Conservation (phyloP, 1,140 invertebrate genomes). For the Orius laevigatus region DNA sequence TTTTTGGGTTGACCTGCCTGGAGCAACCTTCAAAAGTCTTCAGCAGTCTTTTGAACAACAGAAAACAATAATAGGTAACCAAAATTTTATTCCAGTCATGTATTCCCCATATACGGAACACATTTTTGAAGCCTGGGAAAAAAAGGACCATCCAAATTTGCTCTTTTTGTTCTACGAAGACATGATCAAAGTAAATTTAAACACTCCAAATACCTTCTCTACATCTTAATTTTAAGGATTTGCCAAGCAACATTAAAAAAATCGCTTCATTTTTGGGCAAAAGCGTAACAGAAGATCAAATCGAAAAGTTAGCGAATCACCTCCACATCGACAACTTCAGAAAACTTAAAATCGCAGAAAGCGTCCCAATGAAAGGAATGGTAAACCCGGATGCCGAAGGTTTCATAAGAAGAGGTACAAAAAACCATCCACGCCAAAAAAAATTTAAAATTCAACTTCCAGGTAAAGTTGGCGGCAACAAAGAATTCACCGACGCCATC, state of each 20-base stretch:
- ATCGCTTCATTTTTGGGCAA: conserved; percentile 53
- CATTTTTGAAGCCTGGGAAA: conserved; percentile 51
- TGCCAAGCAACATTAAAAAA: conserved; percentile 40
- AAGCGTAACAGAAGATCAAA: conserved; percentile 31
- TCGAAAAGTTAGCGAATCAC: conserved; percentile 38
- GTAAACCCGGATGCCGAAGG: conserved; percentile 16
- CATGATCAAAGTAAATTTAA: conserved; percentile 36
- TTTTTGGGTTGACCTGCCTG: no score
- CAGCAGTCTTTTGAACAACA: no score
- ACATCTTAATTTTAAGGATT: conserved; percentile 31
- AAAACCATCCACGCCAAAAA: not conserved
- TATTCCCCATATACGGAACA: conserved; percentile 61
- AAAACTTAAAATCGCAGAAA: conserved; percentile 18
- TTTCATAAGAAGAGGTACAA: conserved; percentile 20
- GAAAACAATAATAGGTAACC: no score
- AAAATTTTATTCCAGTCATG: conserved; percentile 25
- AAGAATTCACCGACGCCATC: conserved; percentile 16
- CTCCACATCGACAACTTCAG: conserved; percentile 29
- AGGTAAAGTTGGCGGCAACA: conserved; percentile 16
- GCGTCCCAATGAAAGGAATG: conserved; percentile 12
- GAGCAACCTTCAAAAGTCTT: no score
- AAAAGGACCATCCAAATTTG: conserved; percentile 45
- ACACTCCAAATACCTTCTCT: not conserved
- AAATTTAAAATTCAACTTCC: not conserved
- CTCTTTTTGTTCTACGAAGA: conserved; percentile 69